Evolutionary conservation across 1,140 invertebrate species (phyloP), one percentile per base, ranked within the genome.

Genomic region (Leptopilina clavipes): DNA sequence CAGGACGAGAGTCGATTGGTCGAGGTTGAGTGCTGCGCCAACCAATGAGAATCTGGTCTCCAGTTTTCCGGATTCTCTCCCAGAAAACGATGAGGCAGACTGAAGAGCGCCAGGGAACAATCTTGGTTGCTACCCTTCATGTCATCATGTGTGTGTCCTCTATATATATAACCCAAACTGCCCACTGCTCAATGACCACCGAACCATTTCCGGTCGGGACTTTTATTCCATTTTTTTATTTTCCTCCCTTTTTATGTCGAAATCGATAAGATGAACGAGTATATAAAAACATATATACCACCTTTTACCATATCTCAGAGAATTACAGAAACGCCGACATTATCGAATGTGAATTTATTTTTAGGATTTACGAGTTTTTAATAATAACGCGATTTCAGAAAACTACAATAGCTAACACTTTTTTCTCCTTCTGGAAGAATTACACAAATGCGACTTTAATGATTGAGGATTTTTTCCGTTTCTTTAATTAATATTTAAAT

Each of bases 41-140:
- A 73, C 89, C 89, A 90, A 90, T 90, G 77, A 85, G 81, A 81
- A 76, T 75, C 83, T 90, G 89, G 89, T 90, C 86, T 90, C 88
- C 81, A 81, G 75, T 89, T 90, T 89, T 89, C 87, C 86, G 83
- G 83, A 87, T 86, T 87, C 84, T 76, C 80, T 79, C 84, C 82
- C 81, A 80, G 77, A 83, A 84, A 86, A 77, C 76, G 22, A 59
- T 72, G 40, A 37, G 48, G 43, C 37, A 43, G 74, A 73, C 76
- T 79, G 73, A 72, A 84, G 78, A 82, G 76, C 79, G 77, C 78
- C 79, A 78, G 74, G 37, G 37, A 73, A 81, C 76, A 81, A 75
- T 74, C 59, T 65, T 65, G 59, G 59, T 25, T n/a, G 3, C 59
- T 65, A 25, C 59, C 76, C 76, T 9, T 77, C 75, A 76, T 72